Conservation (phyloP, 2,888 invertebrate species). For the Dioctria rufipes region DNA sequence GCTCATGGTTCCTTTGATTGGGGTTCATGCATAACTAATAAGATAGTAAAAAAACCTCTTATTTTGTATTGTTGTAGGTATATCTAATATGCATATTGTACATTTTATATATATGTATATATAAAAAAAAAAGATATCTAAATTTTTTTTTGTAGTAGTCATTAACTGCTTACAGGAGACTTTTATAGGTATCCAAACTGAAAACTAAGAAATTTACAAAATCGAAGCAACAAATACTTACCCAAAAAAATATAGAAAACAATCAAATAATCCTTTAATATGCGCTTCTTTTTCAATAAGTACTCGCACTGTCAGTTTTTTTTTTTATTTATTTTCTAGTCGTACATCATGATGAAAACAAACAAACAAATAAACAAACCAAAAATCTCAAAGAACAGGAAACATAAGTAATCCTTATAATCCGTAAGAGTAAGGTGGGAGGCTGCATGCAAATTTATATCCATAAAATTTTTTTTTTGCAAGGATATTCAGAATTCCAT, state of each 20-base stretch:
- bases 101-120: too few species aligned
- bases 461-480: slow-evolving; percentile 31
- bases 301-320: neutral
- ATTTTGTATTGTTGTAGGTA: too few species aligned
- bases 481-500: slow-evolving; percentile 4
- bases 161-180: too few species aligned
- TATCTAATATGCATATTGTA: too few species aligned
- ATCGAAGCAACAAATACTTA: neutral
- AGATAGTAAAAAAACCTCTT: too few species aligned
- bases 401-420: slow-evolving; percentile 33
- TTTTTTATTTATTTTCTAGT: slow-evolving; percentile 23
- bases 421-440: neutral
- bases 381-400: slow-evolving; percentile 21
- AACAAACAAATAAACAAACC: neutral
- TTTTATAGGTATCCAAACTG: too few species aligned
- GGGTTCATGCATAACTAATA: too few species aligned
- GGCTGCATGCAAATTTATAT: neutral
- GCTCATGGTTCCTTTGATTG: too few species aligned
- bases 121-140: too few species aligned
- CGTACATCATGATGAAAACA: neutral
- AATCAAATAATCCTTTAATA: slow-evolving; percentile 5
- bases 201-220: too few species aligned
- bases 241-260: slow-evolving; percentile 11
- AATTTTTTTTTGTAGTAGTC: too few species aligned
- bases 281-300: neutral